Evolutionary conservation across 2,113 vertebrate genomes (phyloP).

Genomic region (Carassius auratus): DNA sequence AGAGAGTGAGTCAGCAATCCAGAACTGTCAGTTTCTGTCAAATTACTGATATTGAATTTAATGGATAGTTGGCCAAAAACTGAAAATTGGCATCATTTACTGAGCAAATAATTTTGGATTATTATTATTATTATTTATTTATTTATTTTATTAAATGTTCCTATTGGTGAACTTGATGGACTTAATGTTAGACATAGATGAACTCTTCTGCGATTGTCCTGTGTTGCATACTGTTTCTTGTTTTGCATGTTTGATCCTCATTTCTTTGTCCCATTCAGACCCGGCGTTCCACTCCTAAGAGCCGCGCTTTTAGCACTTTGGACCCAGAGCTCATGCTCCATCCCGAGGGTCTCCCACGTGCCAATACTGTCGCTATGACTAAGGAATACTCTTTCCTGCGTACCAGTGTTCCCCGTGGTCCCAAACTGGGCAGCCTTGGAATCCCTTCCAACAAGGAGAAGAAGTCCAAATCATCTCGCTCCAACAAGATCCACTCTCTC

Average conservation of each 20-base stretch:
- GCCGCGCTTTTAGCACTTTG: slow-evolving; percentile 86
- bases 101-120: no score
- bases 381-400: slow-evolving; percentile 95
- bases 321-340: slow-evolving; percentile 98
- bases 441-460: slow-evolving; percentile 83
- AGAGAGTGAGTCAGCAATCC: slow-evolving; percentile 83
- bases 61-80: neutral
- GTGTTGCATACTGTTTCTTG: neutral
- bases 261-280: slow-evolving; percentile 67
- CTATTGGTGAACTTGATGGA: no score
- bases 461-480: slow-evolving; percentile 76
- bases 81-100: neutral
- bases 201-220: neutral
- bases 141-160: neutral
- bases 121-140: no score
- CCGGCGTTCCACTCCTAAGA: slow-evolving; percentile 79
- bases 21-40: neutral
- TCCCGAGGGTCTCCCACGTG: slow-evolving; percentile 89
- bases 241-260: neutral
- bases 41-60: neutral
- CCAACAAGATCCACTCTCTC: slow-evolving; percentile 89
- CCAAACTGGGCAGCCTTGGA: slow-evolving; percentile 93
- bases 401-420: slow-evolving; percentile 93
- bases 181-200: no score
- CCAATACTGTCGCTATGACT: slow-evolving; percentile 89